Conservation (phyloP, 1,140 invertebrate species). For the Zophobas atratus region DNA sequence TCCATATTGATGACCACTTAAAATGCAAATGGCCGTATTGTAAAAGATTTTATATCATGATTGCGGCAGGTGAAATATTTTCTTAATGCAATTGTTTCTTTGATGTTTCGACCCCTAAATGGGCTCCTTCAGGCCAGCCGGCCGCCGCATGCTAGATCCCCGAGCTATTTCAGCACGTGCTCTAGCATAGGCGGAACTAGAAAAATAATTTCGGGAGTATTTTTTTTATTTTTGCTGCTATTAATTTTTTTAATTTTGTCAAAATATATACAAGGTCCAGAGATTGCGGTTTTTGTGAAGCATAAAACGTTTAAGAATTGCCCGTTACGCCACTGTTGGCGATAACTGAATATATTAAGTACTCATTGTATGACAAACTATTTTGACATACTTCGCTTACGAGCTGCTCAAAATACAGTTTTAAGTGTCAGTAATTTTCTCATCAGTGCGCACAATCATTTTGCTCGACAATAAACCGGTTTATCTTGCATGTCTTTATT, state of each 20-base stretch:
- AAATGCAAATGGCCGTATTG: constrained; percentile 51
- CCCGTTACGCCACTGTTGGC: not conserved
- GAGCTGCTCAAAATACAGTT: constrained; percentile 35
- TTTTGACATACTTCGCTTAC: constrained; percentile 39
- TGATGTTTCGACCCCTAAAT: constrained; percentile 37
- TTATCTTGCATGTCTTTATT: constrained; percentile 45
- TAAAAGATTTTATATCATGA: constrained; percentile 48
- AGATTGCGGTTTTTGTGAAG: no score
- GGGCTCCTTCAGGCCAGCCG: not conserved
- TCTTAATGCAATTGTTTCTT: constrained; percentile 48
- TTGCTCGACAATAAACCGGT: constrained; percentile 43
- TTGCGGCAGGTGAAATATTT: constrained; percentile 46
- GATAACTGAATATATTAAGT: constrained; percentile 31
- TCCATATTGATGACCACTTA: constrained; percentile 48
- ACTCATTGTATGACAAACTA: constrained; percentile 39
- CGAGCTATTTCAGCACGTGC: constrained; percentile 23
- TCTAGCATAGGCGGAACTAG: not conserved
- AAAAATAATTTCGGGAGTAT: no score
- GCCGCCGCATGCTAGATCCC: no score
- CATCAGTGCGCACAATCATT: constrained; percentile 44
- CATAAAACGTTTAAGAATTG: no score
- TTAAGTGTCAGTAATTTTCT: constrained; percentile 46
- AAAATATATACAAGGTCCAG: no score
- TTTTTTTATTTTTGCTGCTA: no score
- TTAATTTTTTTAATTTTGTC: no score